phyloP scores from a whole-genome alignment of 2,888 invertebrate genomes.

The Erebia palarica region DNA sequence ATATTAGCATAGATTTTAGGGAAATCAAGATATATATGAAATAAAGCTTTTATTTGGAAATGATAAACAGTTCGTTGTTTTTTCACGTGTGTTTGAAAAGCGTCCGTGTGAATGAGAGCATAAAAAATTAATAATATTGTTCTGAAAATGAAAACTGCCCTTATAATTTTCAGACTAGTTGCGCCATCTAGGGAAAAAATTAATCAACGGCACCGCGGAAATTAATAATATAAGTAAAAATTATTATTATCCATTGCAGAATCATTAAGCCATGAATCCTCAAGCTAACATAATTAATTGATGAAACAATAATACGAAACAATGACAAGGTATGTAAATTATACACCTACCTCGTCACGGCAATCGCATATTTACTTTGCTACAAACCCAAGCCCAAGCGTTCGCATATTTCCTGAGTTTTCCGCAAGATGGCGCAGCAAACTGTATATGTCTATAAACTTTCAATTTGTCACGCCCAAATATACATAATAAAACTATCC shows the following conservation, averaged over 20 bases:
- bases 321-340: constrained; percentile 4
- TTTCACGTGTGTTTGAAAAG: too few relatives aligned
- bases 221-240: neutral
- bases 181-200: constrained; percentile 11
- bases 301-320: neutral
- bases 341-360: neutral
- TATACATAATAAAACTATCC: constrained; percentile 51
- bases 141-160: neutral
- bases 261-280: neutral
- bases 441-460: constrained; percentile 38
- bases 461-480: constrained; percentile 68
- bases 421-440: constrained; percentile 59
- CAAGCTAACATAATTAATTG: neutral
- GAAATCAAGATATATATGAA: too few relatives aligned
- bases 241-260: neutral
- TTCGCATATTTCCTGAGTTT: constrained; percentile 10
- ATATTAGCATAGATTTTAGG: too few relatives aligned
- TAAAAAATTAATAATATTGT: neutral
- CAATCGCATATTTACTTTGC: neutral
- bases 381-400: constrained; percentile 1
- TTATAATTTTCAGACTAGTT: constrained; percentile 1
- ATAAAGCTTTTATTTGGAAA: too few relatives aligned
- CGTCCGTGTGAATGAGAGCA: neutral
- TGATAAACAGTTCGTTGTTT: too few relatives aligned
- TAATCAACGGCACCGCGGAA: neutral